These are phyloP conservation scores for Sinocyclocheilus anshuiensis DNA, from an alignment of 2,113 vertebrate genomes.

Conservation along the genomic window DNA sequence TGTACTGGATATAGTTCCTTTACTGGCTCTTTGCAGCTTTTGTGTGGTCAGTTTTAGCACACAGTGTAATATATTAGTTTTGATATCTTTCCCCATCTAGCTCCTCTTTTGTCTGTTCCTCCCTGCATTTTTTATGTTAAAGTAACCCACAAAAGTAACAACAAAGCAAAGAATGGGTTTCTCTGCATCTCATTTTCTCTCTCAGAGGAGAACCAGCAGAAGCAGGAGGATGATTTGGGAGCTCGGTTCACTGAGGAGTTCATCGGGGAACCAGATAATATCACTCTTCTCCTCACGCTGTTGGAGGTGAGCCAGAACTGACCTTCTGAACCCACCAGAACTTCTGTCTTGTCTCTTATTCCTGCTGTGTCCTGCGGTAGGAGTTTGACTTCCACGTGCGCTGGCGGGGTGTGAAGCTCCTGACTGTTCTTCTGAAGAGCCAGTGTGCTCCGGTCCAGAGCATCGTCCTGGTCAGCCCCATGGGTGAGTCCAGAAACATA, in stretches of 20 bases:
- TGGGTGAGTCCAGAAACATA: conserved; percentile 80
- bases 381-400: conserved; percentile 99
- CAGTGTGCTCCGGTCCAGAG: conserved; percentile 90
- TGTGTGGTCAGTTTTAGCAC: not conserved
- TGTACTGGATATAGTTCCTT: not conserved
- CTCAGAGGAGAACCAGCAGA: conserved; percentile 87
- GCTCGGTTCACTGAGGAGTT: conserved; percentile 92
- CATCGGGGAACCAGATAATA: conserved; percentile 89
- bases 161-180: not conserved
- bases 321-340: not conserved
- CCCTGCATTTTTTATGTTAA: not conserved
- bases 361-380: conserved; percentile 63
- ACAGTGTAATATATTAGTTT: not conserved
- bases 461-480: conserved; percentile 96
- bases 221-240: conserved; percentile 88
- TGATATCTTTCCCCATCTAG: not conserved
- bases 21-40: not conserved
- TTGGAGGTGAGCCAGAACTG: conserved; percentile 82
- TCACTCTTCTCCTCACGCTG: conserved; percentile 87
- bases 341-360: not conserved
- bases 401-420: conserved; percentile 92
- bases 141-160: not conserved
- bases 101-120: not conserved
- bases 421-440: conserved; percentile 91
- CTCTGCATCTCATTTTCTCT: conserved; percentile 20